Percentiles rank a stretch among this genome's conserved stretches.
These are phyloP conservation scores for Alfaro cultratus DNA, from an alignment of 2,797 vertebrate genomes.

Conservation along the genomic window DNA sequence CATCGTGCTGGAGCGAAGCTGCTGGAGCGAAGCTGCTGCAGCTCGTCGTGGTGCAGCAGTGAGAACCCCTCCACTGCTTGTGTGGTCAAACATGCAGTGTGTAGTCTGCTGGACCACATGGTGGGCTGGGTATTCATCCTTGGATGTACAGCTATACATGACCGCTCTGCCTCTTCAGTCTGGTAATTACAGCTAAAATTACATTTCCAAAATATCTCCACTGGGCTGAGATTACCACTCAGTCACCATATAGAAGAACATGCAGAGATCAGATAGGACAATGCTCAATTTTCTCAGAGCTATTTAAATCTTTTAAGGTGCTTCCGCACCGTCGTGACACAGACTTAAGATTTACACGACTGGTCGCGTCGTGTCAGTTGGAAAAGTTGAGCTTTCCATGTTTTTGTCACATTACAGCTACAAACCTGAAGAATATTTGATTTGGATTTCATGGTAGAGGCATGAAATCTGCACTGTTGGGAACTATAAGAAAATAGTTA, in stretches of 20 bases:
- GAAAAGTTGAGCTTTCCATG: background rate
- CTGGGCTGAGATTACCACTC: constrained; percentile 25
- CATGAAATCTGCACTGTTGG: background rate
- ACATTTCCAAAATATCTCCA: constrained; percentile 39
- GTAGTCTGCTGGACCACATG: constrained; percentile 47
- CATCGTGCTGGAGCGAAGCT: constrained; percentile 17
- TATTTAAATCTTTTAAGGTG: background rate
- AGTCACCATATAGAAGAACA: constrained; percentile 9
- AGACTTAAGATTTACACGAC: background rate
- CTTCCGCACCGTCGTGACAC: background rate
- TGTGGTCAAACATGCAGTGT: constrained; percentile 58
- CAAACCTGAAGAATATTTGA: background rate
- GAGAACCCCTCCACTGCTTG: constrained; percentile 25
- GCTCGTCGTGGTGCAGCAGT: constrained; percentile 4
- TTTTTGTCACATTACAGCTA: background rate
- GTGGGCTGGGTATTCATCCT: constrained; percentile 43
- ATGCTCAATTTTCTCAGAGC: background rate
- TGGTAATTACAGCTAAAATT: constrained; percentile 64
- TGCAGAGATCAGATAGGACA: constrained; percentile 4
- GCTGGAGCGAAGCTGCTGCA: constrained; percentile 35
- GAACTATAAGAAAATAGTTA: background rate
- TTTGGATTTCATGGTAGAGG: background rate
- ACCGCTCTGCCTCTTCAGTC: constrained; percentile 22
- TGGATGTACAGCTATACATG: constrained; percentile 47
- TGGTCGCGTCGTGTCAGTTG: background rate